These are phyloP conservation scores for Rhombomys opimus DNA, from an alignment of 2,113 vertebrate species.

Conservation along the genomic window DNA sequence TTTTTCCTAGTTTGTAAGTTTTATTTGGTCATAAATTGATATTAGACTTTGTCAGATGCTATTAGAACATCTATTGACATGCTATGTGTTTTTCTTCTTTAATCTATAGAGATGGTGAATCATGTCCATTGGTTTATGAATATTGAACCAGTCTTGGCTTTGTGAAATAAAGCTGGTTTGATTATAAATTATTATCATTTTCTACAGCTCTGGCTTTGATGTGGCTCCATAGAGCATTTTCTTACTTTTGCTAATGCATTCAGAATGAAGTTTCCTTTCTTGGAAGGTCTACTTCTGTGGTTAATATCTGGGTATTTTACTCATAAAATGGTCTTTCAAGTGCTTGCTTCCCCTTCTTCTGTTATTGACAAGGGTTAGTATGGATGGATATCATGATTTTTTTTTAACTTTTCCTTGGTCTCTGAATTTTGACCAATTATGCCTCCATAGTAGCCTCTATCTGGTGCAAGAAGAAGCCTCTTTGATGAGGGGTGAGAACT, in stretches of 20 bases:
- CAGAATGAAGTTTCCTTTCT: neutral
- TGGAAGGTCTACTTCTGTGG: neutral
- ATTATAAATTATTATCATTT: neutral
- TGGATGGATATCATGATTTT: rapidly evolving
- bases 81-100: neutral
- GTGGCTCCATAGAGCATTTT: neutral
- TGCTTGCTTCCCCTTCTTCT: too few relatives aligned
- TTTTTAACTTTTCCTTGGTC: neutral
- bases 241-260: neutral
- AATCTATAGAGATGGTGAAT: neutral
- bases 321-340: neutral
- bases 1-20: neutral
- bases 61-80: neutral
- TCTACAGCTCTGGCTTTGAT: neutral
- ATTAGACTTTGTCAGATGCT: neutral
- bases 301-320: neutral
- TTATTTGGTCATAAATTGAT: neutral
- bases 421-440: neutral
- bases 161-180: neutral
- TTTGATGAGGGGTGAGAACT: neutral
- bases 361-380: too few relatives aligned
- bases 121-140: neutral
- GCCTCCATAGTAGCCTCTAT: neutral
- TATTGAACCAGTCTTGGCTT: neutral
- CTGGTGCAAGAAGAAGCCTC: neutral